phyloP scores from a whole-genome alignment of 2,797 vertebrate genomes.

The Poliocrania exsul region DNA sequence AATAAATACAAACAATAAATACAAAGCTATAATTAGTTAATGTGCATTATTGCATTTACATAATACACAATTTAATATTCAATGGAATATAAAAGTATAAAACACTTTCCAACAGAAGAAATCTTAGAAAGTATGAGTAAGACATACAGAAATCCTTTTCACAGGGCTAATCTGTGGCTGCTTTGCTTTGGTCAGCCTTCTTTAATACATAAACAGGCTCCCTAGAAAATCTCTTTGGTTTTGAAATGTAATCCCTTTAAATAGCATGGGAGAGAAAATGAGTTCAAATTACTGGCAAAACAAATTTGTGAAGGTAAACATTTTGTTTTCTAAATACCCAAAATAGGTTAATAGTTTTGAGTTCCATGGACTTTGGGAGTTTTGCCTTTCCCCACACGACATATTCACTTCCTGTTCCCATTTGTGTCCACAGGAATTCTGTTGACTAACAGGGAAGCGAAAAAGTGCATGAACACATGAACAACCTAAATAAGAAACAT shows the following conservation, averaged over 20 bases:
- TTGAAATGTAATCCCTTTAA: constrained; percentile 24
- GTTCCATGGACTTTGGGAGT: background rate
- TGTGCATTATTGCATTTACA: background rate
- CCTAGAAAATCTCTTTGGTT: constrained; percentile 13
- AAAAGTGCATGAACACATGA: background rate
- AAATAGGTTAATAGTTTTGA: background rate
- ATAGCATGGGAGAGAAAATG: background rate
- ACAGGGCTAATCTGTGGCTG: background rate
- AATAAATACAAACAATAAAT: background rate
- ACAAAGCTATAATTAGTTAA: background rate
- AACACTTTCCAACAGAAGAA: background rate
- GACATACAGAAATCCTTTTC: background rate
- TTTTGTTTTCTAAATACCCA: constrained; percentile 45
- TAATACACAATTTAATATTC: background rate
- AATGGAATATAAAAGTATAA: background rate
- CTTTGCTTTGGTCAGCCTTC: background rate
- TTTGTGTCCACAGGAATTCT: background rate
- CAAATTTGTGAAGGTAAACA: constrained; percentile 15
- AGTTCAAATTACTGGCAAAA: constrained; percentile 11
- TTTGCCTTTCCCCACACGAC: background rate
- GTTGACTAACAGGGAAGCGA: background rate
- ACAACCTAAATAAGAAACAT: constrained; percentile 27
- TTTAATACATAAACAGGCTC: background rate
- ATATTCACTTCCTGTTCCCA: background rate
- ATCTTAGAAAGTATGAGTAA: background rate